phyloP scores from a whole-genome alignment of 2,113 vertebrate species.

The Labeo rohita region DNA sequence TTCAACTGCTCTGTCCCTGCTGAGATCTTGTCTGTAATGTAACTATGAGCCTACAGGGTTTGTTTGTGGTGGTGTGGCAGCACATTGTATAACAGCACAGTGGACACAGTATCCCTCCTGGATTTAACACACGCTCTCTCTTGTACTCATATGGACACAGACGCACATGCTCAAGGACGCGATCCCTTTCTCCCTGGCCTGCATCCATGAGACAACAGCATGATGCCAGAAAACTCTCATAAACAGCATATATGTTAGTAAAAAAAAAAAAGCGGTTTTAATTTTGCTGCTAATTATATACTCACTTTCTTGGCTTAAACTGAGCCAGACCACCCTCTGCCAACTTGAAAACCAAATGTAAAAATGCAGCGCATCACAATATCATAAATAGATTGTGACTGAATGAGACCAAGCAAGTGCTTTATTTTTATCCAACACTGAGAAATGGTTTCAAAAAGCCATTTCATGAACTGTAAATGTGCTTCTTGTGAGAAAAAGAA shows the following conservation, averaged over 20 bases:
- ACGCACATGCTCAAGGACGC: not conserved
- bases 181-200: not conserved
- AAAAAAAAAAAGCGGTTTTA: not conserved
- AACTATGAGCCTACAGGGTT: not conserved
- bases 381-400: not conserved
- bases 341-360: not conserved
- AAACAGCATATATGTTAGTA: not conserved
- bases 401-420: not conserved
- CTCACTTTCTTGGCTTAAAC: not conserved
- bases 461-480: not conserved
- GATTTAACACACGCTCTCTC: not conserved
- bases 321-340: not conserved
- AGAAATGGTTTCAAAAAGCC: not conserved
- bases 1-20: not conserved
- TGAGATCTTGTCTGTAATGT: conserved; percentile 27
- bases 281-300: not conserved
- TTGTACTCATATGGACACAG: conserved; percentile 15
- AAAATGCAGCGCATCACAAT: not conserved
- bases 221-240: not conserved
- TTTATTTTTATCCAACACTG: not conserved
- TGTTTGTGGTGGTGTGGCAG: not conserved
- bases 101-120: conserved; percentile 24
- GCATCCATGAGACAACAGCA: not conserved
- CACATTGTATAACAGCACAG: conserved; percentile 20
- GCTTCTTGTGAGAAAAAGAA: not conserved